These are phyloP conservation scores for Chironex yamaguchii DNA, from an alignment of 30 jellyfish, hydroid and myxozoan species.

Conservation along the genomic window DNA sequence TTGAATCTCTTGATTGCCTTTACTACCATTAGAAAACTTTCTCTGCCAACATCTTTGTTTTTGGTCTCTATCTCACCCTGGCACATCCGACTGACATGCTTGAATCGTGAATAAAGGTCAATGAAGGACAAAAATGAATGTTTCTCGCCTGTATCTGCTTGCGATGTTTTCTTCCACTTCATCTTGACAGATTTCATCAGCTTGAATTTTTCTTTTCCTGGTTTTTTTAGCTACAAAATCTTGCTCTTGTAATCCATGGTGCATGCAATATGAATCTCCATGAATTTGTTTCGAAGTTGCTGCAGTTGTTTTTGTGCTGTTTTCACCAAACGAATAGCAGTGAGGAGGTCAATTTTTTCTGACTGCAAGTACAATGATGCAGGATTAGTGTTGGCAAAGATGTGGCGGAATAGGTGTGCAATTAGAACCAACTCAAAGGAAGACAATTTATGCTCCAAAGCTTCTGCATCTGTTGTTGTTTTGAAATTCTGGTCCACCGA, in stretches of 20 bases:
- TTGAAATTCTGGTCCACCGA: background rate
- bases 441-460: background rate
- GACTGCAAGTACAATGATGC: background rate
- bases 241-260: background rate
- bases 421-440: background rate
- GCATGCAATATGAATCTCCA: background rate
- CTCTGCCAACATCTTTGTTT: too few species aligned
- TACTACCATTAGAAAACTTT: too few species aligned
- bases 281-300: background rate
- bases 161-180: background rate
- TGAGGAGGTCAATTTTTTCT: conserved; percentile 4
- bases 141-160: conserved; percentile 15
- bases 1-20: too few species aligned
- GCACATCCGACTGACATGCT: too few species aligned
- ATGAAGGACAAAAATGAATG: background rate
- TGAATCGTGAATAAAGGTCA: background rate
- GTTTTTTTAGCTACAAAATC: background rate
- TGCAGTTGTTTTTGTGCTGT: background rate
- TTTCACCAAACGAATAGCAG: background rate
- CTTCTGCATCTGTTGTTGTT: conserved; percentile 26
- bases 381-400: background rate
- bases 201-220: background rate
- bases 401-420: background rate
- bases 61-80: too few species aligned
- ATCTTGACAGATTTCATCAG: background rate